Base-by-base conservation (phyloP, 2,797 vertebrate genomes). In the Oreochromis mossambicus region DNA sequence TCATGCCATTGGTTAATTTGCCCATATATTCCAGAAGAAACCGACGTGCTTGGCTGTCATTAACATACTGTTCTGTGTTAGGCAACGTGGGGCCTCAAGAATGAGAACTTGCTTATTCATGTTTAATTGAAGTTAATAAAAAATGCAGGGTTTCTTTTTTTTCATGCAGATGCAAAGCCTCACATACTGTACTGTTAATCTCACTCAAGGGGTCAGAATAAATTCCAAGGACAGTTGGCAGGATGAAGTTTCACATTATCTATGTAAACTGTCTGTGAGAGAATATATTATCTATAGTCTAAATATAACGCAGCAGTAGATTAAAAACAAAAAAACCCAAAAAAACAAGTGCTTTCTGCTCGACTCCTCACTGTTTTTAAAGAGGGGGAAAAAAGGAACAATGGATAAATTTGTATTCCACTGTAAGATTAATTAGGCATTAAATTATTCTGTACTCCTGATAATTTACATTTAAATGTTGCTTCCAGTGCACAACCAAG, bases 41-140 rank as follows among this genome's bases (percentile, higher is more conserved):
- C 80, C 81, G 29, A 36, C 12, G 34, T 66, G 83, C 87, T 82
- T 85, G 68, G 14, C 81, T 41, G 81, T 87, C 83, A 94, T 95
- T 94, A 92, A 92, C 92, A 94, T 93, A 89, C 68, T 86, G 82
- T 91, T 91, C 91, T 89, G 87, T 92, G 91, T 92, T 87, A 87
- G 86, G 91, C 92, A 92, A 91, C 92, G 83, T 89, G 92, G 90
- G 92, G 90, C 92, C 81, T 34, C 55, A 82, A 94, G 88, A 93
- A 92, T 91, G 87, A 93, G 91, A 94, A 91, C 91, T 93, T 94
- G 92, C 93, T 94, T 94, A 91, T 93, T 95, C 91, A 95, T 95
- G 91, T 94, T 94, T 96, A 95, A 95, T 95, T 95, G 84, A 95
- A 93, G 86, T 84, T 88, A 82, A 90, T 91, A 92, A 92, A 94